These are phyloP conservation scores for Phengaris alcon DNA, from an alignment of 2,888 invertebrate species.

Conservation along the genomic window DNA sequence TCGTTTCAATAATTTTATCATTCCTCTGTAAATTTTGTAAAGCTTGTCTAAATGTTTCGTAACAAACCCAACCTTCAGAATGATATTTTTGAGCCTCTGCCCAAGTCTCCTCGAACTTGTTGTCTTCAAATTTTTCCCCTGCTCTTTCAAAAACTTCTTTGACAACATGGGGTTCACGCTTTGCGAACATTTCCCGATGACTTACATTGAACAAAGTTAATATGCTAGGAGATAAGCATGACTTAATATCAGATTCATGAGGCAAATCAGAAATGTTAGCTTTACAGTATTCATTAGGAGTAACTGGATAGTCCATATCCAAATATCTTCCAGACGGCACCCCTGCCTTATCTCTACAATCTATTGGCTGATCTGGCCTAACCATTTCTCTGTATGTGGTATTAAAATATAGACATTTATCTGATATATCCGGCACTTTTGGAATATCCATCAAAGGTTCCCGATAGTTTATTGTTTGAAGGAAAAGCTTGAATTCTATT, in stretches of 20 bases:
- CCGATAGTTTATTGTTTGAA: conserved; percentile 68
- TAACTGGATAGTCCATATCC: conserved; percentile 61
- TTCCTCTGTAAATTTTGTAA: conserved; percentile 42
- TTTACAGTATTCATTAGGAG: conserved; percentile 51
- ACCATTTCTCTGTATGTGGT: conserved; percentile 70
- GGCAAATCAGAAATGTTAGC: conserved; percentile 55
- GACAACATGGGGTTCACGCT: conserved; percentile 56
- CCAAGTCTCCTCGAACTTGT: conserved; percentile 73
- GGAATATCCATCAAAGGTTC: conserved; percentile 61
- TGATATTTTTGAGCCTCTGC: conserved; percentile 70
- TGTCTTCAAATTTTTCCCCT: conserved; percentile 71
- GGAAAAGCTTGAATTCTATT: conserved; percentile 73
- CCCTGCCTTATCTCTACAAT: conserved; percentile 54
- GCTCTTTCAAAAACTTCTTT: conserved; percentile 73
- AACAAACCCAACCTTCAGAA: conserved; percentile 74
- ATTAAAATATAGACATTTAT: conserved; percentile 56
- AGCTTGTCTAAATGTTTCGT: conserved; percentile 70
- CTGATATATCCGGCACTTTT: conserved; percentile 58
- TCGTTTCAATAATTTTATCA: conserved; percentile 34
- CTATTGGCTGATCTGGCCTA: conserved; percentile 50
- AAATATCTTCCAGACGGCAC: conserved; percentile 68
- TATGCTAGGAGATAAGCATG: conserved; percentile 57
- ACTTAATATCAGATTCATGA: conserved; percentile 60
- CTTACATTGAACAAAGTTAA: conserved; percentile 56
- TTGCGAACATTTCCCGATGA: conserved; percentile 65